Conservation (phyloP, 2,113 vertebrate species). For the Clarias magur region DNA sequence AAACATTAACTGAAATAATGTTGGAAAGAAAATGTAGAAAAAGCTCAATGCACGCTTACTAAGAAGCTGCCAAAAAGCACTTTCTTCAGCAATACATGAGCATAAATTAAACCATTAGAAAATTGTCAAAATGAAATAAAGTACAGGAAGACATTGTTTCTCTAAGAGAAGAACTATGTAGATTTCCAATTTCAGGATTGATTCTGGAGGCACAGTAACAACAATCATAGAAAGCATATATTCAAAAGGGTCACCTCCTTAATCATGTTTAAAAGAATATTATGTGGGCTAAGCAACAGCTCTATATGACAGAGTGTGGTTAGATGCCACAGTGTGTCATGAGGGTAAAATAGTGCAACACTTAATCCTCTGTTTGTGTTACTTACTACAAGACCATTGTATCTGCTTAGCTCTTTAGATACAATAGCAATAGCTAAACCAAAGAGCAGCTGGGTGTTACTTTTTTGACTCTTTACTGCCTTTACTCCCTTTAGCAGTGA, state of each 20-base stretch:
- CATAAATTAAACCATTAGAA: not conserved
- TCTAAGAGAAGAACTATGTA: not conserved
- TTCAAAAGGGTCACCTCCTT: not conserved
- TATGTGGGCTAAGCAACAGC: not conserved
- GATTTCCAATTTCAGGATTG: not conserved
- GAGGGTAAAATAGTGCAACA: not conserved
- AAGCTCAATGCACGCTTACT: not conserved
- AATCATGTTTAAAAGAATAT: not conserved
- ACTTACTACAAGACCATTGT: not conserved
- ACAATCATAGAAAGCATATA: not conserved
- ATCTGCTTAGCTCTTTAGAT: not conserved
- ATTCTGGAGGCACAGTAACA: not conserved
- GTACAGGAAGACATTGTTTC: not conserved
- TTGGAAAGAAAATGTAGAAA: not conserved
- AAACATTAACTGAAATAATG: not conserved
- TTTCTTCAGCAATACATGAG: not conserved
- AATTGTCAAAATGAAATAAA: not conserved
- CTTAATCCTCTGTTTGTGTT: not conserved
- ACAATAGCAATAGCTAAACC: not conserved
- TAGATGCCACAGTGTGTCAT: not conserved
- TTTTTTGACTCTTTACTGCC: not conserved
- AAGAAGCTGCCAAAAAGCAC: not conserved
- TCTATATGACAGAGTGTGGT: not conserved
- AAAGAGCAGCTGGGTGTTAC: not conserved
- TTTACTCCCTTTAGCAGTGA: not conserved